Evolutionary conservation across 2,113 vertebrate genomes (phyloP).

Genomic region (Zosterops hypoxanthus): DNA sequence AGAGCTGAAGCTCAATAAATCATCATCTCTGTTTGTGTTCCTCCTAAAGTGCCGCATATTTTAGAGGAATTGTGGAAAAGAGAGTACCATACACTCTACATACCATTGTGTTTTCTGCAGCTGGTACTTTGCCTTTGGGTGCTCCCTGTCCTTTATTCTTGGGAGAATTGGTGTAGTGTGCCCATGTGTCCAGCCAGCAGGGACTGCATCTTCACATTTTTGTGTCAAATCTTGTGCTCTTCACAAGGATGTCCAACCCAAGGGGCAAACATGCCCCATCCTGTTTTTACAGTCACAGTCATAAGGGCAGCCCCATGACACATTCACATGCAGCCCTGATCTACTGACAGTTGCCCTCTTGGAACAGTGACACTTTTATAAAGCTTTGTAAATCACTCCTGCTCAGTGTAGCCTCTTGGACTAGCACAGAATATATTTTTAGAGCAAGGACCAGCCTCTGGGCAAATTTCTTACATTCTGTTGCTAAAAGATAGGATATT

Average conservation of each 20-base stretch:
- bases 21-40: background rate
- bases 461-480: background rate
- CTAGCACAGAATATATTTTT: background rate
- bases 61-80: background rate
- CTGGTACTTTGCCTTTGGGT: background rate
- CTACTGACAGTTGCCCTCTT: background rate
- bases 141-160: background rate
- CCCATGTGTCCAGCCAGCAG: background rate
- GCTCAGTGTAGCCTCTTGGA: background rate
- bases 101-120: background rate
- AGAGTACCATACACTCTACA: background rate
- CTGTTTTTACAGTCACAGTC: background rate
- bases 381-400: background rate
- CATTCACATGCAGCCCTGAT: background rate
- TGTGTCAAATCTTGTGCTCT: background rate
- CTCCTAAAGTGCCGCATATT: background rate
- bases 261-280: background rate
- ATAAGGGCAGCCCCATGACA: background rate
- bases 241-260: background rate
- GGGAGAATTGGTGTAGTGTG: background rate
- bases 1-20: background rate
- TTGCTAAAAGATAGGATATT: background rate
- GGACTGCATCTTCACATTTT: background rate
- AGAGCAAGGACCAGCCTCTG: background rate
- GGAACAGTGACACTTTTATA: background rate